Evolutionary conservation across 1,140 invertebrate species (phyloP).

Genomic region (Cydia strobilella): DNA sequence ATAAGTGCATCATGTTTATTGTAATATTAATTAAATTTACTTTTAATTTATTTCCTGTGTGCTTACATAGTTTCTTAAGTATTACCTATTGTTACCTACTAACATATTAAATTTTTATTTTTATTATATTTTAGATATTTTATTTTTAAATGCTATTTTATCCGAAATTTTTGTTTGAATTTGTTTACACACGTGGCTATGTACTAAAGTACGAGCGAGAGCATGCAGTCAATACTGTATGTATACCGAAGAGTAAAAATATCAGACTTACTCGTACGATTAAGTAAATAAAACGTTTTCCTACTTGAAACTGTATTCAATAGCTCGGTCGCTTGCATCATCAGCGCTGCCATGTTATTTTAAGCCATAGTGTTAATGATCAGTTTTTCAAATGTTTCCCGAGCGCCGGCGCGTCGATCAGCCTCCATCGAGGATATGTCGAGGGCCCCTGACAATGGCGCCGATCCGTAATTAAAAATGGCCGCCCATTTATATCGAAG

Average conservation of each 20-base stretch:
- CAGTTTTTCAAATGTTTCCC: constrained; percentile 26
- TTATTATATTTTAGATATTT: too few relatives aligned
- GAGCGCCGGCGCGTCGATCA: constrained; percentile 34
- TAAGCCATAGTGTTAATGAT: constrained; percentile 32
- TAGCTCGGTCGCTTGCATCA: neutral
- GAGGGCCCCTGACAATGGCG: constrained; percentile 50
- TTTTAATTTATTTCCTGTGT: too few relatives aligned
- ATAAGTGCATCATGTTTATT: neutral
- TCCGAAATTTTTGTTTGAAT: too few relatives aligned
- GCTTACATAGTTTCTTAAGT: too few relatives aligned
- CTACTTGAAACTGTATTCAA: neutral
- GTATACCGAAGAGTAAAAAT: neutral
- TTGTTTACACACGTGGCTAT: neutral
- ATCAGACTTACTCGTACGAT: neutral
- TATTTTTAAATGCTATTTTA: too few relatives aligned
- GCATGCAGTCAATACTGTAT: neutral
- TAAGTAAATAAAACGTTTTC: neutral
- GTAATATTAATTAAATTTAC: too few relatives aligned
- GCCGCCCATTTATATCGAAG: constrained; percentile 51
- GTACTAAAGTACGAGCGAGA: neutral
- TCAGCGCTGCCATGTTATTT: constrained; percentile 16
- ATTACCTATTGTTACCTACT: too few relatives aligned
- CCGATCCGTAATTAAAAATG: constrained; percentile 69
- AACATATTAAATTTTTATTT: too few relatives aligned
- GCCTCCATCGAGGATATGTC: constrained; percentile 41